Conservation (phyloP, 2,888 invertebrate species). For the Hymenopus coronatus region DNA sequence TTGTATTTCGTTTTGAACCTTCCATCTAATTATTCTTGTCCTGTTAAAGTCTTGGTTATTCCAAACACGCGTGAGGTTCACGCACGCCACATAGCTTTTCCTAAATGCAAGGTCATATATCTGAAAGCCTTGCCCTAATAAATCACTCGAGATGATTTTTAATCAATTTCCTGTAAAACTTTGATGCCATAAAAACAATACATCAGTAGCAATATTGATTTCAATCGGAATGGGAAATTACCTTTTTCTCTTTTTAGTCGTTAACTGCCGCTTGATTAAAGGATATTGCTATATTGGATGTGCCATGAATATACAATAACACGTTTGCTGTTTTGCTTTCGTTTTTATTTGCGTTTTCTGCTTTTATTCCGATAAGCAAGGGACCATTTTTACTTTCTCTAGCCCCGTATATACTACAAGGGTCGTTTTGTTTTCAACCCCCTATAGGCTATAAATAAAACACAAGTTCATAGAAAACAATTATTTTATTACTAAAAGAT, state of each 20-base stretch:
- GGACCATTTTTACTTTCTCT: no score
- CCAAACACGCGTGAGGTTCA: no score
- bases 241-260: not conserved
- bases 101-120: no score
- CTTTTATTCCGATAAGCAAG: not conserved
- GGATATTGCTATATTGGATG: not conserved
- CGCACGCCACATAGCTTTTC: no score
- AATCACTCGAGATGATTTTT: not conserved
- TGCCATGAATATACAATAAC: not conserved
- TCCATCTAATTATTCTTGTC: no score
- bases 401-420: no score
- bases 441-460: no score
- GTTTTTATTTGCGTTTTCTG: not conserved
- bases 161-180: not conserved
- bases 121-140: not conserved
- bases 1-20: no score
- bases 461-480: no score
- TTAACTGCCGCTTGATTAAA: not conserved
- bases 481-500: no score
- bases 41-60: no score
- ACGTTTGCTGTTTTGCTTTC: not conserved
- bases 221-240: not conserved
- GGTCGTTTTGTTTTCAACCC: no score
- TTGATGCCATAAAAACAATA: not conserved
- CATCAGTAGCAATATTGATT: not conserved